Percentiles rank a stretch among this genome's conserved stretches.
phyloP scores from a whole-genome alignment of 2,888 invertebrate genomes.

The Drosophila pseudotalamancana region DNA sequence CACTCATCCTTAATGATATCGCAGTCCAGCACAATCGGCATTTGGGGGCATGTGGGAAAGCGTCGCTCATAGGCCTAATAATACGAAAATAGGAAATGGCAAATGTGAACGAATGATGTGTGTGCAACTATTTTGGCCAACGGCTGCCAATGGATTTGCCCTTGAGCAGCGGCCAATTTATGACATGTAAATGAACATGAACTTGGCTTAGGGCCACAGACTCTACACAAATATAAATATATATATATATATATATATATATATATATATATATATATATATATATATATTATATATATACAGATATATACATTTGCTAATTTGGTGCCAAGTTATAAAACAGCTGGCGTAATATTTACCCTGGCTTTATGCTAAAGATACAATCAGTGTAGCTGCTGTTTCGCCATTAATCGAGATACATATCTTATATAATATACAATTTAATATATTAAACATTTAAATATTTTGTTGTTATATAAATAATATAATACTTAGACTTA shows the following conservation, averaged over 20 bases:
- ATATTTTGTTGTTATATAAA: neutral
- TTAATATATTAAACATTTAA: neutral
- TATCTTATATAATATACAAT: neutral
- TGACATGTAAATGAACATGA: conserved; percentile 40
- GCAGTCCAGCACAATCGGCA: conserved; percentile 96
- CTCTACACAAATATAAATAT: conserved; percentile 10
- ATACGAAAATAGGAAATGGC: neutral
- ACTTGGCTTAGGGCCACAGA: conserved; percentile 52
- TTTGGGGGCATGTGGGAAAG: conserved; percentile 96
- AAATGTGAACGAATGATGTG: conserved; percentile 12
- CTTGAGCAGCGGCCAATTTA: conserved; percentile 57
- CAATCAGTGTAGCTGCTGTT: neutral
- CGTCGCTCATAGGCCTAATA: conserved; percentile 96
- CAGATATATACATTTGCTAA: conserved; percentile 37
- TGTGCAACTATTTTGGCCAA: neutral
- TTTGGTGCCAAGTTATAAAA: conserved; percentile 32
- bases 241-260: neutral
- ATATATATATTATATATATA: conserved; percentile 5
- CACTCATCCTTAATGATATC: conserved; percentile 91
- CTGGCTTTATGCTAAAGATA: neutral
- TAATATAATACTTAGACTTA: too few species aligned
- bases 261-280: too few species aligned
- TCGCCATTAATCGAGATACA: neutral
- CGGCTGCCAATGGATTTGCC: conserved; percentile 31
- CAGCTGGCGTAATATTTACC: conserved; percentile 36